Evolutionary conservation across 2,797 vertebrate species (phyloP).

Genomic region (Melanotaenia parkinsoni): DNA sequence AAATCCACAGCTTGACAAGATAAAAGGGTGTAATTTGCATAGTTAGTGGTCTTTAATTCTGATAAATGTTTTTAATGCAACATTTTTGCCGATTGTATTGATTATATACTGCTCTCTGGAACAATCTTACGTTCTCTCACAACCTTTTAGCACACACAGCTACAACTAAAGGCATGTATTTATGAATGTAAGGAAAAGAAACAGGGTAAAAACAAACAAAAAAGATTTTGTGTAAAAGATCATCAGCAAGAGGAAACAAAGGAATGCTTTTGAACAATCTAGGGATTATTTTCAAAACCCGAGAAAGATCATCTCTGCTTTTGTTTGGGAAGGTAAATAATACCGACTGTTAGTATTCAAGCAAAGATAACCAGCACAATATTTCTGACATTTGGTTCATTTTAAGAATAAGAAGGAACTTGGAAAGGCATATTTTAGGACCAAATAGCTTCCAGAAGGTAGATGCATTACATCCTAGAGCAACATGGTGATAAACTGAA

Average conservation of each 20-base stretch:
- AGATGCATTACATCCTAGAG: not conserved
- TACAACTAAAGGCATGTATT: not conserved
- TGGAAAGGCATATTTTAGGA: slow-evolving; percentile 1
- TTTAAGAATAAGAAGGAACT: slow-evolving; percentile 4
- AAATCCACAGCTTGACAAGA: slow-evolving; percentile 23
- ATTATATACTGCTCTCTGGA: slow-evolving; percentile 35
- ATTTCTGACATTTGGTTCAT: not conserved
- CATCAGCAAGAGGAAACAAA: slow-evolving; percentile 7
- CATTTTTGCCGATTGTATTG: slow-evolving; percentile 50
- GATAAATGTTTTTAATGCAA: slow-evolving; percentile 37
- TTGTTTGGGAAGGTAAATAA: not conserved
- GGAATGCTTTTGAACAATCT: slow-evolving; percentile 5
- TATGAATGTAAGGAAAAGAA: slow-evolving; percentile 3
- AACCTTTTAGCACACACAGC: not conserved
- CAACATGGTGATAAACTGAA: not conserved
- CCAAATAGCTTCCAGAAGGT: not conserved
- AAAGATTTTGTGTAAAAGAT: slow-evolving; percentile 7
- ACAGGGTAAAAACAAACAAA: not conserved
- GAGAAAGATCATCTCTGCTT: slow-evolving; percentile 18
- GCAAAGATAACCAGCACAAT: not conserved
- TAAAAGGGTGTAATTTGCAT: slow-evolving; percentile 48
- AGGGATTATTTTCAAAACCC: slow-evolving; percentile 18
- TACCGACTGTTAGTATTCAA: not conserved
- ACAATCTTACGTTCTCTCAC: slow-evolving; percentile 5
- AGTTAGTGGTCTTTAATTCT: slow-evolving; percentile 55